Percentiles rank a stretch among this genome's conserved stretches.
phyloP scores from a whole-genome alignment of 1,140 invertebrate species.

The Amyelois transitella region DNA sequence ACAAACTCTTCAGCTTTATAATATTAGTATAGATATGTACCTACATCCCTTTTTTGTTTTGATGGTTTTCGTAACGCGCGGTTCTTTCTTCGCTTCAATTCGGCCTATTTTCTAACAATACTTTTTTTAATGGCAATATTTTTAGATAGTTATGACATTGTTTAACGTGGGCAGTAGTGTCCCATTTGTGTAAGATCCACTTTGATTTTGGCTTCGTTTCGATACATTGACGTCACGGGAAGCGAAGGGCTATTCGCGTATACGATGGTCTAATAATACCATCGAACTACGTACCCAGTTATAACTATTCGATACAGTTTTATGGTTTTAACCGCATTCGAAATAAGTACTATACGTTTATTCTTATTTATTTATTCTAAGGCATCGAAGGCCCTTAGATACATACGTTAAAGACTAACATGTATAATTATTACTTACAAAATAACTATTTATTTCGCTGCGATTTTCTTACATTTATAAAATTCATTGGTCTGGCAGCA shows the following conservation, averaged over 20 bases:
- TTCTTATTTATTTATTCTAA: background rate
- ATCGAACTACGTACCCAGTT: slow-evolving; percentile 28
- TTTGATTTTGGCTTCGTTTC: slow-evolving; percentile 37
- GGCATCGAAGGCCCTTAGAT: no score
- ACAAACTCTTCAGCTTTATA: no score
- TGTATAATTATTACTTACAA: no score
- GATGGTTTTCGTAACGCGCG: no score
- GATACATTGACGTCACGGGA: slow-evolving; percentile 45
- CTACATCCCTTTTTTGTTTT: no score
- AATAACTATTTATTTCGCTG: no score
- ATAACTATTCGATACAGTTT: slow-evolving; percentile 13
- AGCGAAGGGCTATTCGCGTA: slow-evolving; percentile 59
- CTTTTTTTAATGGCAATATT: slow-evolving; percentile 18
- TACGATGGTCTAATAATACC: slow-evolving; percentile 53
- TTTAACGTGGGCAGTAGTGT: slow-evolving; percentile 34
- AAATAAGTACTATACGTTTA: background rate
- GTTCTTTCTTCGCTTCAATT: no score
- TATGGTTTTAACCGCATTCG: background rate
- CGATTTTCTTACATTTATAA: no score
- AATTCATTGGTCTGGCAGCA: no score
- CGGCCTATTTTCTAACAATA: no score
- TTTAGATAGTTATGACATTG: slow-evolving; percentile 36
- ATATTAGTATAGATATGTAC: no score
- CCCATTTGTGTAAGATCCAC: slow-evolving; percentile 39
- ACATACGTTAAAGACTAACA: no score